Base-by-base conservation (phyloP, 2,888 invertebrate genomes). In the Callyntrura guangdongensis region DNA sequence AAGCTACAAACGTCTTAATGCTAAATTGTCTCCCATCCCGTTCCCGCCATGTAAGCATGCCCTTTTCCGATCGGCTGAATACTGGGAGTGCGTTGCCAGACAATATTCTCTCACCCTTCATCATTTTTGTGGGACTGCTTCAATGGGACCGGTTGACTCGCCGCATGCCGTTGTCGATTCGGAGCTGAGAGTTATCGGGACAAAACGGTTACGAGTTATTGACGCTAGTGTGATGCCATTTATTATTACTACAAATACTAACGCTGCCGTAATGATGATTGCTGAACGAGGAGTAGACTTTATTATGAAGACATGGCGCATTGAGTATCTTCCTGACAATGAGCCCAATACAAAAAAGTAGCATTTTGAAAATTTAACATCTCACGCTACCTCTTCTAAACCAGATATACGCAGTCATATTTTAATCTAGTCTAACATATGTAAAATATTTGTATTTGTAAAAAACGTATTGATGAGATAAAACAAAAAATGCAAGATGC, bases 21-120 rank as follows among this genome's bases (percentile, higher is more conserved):
- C 89, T 0, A 67, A n/a, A 61, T 79, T 92, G 25, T 83, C 74
- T 17, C 89, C 92, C 0, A 61, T 89, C 17, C 89, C 89, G 5
- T 92, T 90, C 47, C 92, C 92, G 0, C n/a, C 88, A 0, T 92
- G 92, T 22, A 67, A 74, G 45, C 49, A 56, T 0, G 11, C 27
- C n/a, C 14, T 69, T 4, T 89, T 91, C 74, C 59, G 77, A 11
- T 88, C 88, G 0, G 86, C 86, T 20, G 82, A 82, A 49, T 92
- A 92, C 45, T 92, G 87, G 81, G 91, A 92, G 22, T 92, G 92
- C 36, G 11, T 91, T 4, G 89, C 89, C 12, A 59, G 88, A 11
- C 89, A 92, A 4, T 86, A 86, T n/a, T 83, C 92, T 1, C 47
- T 91, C 0, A 86, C 86, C 8, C 47, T 56, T 4, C 64, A 79